phyloP scores from a whole-genome alignment of 2,888 invertebrate species.

The Julus scanicus region DNA sequence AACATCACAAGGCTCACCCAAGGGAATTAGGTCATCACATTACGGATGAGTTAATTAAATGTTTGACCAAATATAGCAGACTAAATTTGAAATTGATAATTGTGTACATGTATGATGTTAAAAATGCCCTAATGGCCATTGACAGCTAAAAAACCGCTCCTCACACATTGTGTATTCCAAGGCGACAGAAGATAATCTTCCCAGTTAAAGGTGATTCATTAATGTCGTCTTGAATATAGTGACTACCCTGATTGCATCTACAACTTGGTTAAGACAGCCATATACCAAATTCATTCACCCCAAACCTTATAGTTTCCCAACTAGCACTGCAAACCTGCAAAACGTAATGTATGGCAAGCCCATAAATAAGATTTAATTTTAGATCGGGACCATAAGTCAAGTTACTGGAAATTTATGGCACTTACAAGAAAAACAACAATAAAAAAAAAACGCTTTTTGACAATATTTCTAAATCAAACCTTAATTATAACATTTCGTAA shows the following conservation, averaged over 20 bases:
- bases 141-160: too few relatives aligned
- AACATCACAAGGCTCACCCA: too few relatives aligned
- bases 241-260: background rate
- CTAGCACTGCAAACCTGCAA: background rate
- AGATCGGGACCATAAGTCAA: constrained; percentile 6
- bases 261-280: background rate
- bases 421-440: background rate
- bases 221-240: background rate
- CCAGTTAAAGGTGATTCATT: background rate
- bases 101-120: too few relatives aligned
- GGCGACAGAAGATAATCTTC: background rate
- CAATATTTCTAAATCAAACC: constrained; percentile 35
- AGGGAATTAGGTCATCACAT: too few relatives aligned
- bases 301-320: background rate
- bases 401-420: background rate
- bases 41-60: too few relatives aligned
- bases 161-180: background rate
- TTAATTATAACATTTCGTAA: constrained; percentile 34
- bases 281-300: background rate
- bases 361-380: constrained; percentile 28
- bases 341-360: background rate
- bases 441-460: background rate
- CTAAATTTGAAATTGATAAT: too few relatives aligned
- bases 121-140: too few relatives aligned
- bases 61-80: too few relatives aligned